Conservation (phyloP, 2,888 invertebrate species). For the Drosophila mimetica region DNA sequence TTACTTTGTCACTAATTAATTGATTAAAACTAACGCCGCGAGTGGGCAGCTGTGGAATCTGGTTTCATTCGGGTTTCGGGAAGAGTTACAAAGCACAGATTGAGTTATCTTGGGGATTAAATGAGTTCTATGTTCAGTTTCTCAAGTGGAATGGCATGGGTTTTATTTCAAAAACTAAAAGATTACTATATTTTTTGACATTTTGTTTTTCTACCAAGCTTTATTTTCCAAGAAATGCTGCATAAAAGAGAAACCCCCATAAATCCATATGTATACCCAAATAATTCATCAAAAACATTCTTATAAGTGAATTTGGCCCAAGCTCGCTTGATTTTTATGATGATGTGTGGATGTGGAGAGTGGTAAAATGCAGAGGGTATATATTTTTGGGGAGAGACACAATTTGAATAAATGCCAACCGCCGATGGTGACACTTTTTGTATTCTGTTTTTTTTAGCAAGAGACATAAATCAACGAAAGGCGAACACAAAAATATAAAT, state of each 20-base stretch:
- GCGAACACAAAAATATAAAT: constrained; percentile 60
- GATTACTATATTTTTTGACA: neutral
- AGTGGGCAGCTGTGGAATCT: constrained; percentile 28
- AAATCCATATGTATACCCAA: constrained; percentile 8
- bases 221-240: constrained; percentile 6
- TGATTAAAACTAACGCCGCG: constrained; percentile 67
- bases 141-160: neutral
- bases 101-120: neutral
- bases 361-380: constrained; percentile 18
- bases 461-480: constrained; percentile 78
- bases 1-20: constrained; percentile 69
- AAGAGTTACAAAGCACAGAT: neutral
- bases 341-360: constrained; percentile 10
- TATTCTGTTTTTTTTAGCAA: constrained; percentile 59
- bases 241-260: constrained; percentile 18
- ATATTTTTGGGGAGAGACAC: constrained; percentile 15
- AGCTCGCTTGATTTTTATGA: constrained; percentile 33
- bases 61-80: constrained; percentile 22
- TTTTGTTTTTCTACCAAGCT: neutral
- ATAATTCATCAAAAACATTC: constrained; percentile 41
- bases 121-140: neutral
- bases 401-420: constrained; percentile 62
- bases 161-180: neutral
- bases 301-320: constrained; percentile 30
- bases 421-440: constrained; percentile 42